Base-by-base conservation (phyloP, 2,113 vertebrate genomes). In the Perognathus longimembris region DNA sequence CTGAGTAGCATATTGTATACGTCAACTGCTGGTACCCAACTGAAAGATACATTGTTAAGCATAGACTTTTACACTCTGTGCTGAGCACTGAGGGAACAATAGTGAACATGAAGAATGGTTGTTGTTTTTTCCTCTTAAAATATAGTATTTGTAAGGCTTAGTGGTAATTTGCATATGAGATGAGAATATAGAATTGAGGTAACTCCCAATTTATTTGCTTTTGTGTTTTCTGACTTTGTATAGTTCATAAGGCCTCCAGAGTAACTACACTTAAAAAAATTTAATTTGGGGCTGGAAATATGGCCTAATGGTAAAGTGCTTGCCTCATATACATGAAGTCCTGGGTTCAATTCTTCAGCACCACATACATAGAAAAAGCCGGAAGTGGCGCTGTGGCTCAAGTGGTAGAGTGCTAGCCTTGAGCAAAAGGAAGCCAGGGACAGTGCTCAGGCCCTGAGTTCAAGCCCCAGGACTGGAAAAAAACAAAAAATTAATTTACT, bases 131-230 rank as follows among this genome's bases (percentile, higher is more conserved):
- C 26, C n/a, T 90, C 30, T 73, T 7, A 61, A 30, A 24, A 92
- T 14, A 84, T n/a, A 79, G 45, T 81, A 63, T 57, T 28, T 12
- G 21, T 85, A 83, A 81, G 45, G 12, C 36, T 76, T 64, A 21
- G 36, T 71, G 26, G 40, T 77, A 84, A 64, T 91, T 82, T 85
- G 54, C 22, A 30, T 87, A 54, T 71, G 63, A 88, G 36, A 18
- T 95, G 71, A 87, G 34, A 89, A 54, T 81, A 63, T 91, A 87
- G 38, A 82, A 70, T 76, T n/a, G 40, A n/a, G 12, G 21, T 75
- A 74, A 78, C 38, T 67, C 28, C 8, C 57, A 85, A 11, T 57
- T 88, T 88, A 63, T 67, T 85, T 90, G 54, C 26, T 69, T 81
- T 90, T 87, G n/a, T 84, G 30, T 57, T 84, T 92, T 80, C 54